A percentile compares a stretch with the other conserved stretches of the same genome.
These are phyloP conservation scores for Phylloscopus collybita DNA, from an alignment of 2,797 vertebrate species.

Conservation along the genomic window DNA sequence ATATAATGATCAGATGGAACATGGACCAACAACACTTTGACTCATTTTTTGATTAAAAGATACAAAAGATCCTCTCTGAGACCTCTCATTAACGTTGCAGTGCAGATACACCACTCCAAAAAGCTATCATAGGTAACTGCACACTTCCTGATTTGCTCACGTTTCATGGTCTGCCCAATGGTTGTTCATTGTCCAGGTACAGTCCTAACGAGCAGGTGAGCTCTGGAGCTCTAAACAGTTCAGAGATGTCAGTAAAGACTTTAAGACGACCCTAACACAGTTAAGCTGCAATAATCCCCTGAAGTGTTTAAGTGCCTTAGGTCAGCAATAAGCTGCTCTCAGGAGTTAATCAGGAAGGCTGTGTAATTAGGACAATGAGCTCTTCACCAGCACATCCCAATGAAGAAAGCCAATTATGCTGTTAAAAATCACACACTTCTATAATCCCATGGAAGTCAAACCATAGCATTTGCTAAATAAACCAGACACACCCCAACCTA, in stretches of 20 bases:
- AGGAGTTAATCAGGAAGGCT: slow-evolving; percentile 31
- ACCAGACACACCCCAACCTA: background rate
- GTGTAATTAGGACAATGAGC: background rate
- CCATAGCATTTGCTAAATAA: background rate
- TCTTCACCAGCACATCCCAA: background rate
- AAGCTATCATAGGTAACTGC: fast-evolving
- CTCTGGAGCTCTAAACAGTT: background rate
- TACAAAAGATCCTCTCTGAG: background rate
- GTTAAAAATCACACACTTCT: background rate
- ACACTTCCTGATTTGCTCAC: background rate
- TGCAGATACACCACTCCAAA: background rate
- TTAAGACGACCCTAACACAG: background rate
- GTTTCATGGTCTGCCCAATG: fast-evolving
- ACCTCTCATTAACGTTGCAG: background rate
- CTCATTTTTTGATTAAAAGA: background rate
- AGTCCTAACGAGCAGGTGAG: background rate
- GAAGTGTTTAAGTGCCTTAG: slow-evolving; percentile 48
- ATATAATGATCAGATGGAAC: background rate
- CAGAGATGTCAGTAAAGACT: background rate
- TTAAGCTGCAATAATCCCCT: slow-evolving; percentile 22
- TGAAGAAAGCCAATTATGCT: background rate
- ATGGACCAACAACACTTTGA: background rate
- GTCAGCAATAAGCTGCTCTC: slow-evolving; percentile 6
- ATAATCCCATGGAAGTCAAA: background rate
- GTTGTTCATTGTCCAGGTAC: background rate